These are phyloP conservation scores for Gyrodactylus salaris DNA, from an alignment of 1,140 invertebrate genomes.

Conservation along the genomic window DNA sequence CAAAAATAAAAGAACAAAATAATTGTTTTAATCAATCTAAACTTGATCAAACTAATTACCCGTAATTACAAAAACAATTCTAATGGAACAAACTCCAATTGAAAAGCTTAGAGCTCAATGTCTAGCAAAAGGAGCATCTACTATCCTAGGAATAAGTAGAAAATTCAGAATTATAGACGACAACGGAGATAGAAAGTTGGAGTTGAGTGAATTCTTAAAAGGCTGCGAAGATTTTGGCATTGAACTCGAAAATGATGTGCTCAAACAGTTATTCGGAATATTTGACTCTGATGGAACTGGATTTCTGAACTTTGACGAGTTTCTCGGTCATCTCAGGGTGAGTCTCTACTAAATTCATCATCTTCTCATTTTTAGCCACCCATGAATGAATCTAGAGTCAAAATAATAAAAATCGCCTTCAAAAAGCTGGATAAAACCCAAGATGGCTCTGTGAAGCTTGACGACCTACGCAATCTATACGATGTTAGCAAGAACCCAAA, in stretches of 20 bases:
- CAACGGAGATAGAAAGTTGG: slow-evolving; percentile 36
- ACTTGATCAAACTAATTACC: too few species aligned
- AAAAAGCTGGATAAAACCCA: slow-evolving; percentile 13
- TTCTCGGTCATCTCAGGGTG: slow-evolving; percentile 42
- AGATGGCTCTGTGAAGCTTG: slow-evolving; percentile 22
- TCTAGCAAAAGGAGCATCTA: slow-evolving; percentile 38
- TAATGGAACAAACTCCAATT: too few species aligned
- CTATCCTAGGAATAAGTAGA: slow-evolving; percentile 46
- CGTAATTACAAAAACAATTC: too few species aligned
- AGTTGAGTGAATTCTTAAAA: slow-evolving; percentile 11
- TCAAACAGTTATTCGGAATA: slow-evolving; percentile 29
- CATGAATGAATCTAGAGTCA: slow-evolving; percentile 11
- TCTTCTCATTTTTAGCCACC: slow-evolving; percentile 14
- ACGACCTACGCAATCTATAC: slow-evolving; percentile 46
- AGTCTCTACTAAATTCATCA: too few species aligned
- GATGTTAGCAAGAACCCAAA: slow-evolving; percentile 40
- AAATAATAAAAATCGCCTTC: slow-evolving; percentile 14
- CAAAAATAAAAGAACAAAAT: too few species aligned
- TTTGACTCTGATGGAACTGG: slow-evolving; percentile 46
- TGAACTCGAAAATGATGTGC: slow-evolving; percentile 25
- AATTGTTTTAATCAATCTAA: too few species aligned
- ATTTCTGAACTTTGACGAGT: slow-evolving; percentile 48
- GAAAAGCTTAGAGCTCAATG: slow-evolving; percentile 44
- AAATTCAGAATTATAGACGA: slow-evolving; percentile 15
- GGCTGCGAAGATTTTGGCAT: slow-evolving; percentile 40